Base-by-base conservation (phyloP, 2,888 invertebrate species). In the Dorcus parallelipipedus region DNA sequence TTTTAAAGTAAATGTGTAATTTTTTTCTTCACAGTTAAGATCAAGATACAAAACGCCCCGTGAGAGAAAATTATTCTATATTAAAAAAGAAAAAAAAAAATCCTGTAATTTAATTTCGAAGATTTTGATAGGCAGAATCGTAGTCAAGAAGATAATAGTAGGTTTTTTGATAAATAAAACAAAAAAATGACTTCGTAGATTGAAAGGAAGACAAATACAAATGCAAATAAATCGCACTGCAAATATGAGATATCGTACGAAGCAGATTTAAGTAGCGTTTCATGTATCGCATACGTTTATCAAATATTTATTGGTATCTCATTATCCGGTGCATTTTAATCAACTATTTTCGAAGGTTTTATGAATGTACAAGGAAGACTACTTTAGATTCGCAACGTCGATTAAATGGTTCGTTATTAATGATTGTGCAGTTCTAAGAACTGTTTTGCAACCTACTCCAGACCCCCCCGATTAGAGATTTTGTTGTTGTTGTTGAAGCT, bases 231-330 rank as follows among this genome's bases (percentile, higher is more conserved):
- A 20, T 23, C 20, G 45, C 45, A 17, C 20, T 45, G 45, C 20
- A 45, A 23, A 45, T 45, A 42, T 14, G 42, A 42, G 42, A 42
- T 42, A 45, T 17, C 45, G 45, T 23, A 20, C 7, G 23, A 23
- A 45, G 45, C 23, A 74, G 76, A 74, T 76, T 77, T 76, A 76
- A 77, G 77, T 77, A 77, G 76, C 76, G 69, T 76, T 76, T 74
- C 76, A 70, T 77, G 77, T 76, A 76, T 75, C 72, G 69, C 68
- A 33, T 33, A 68, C 66, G 68, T 73, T 76, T 77, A 77, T 77
- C 77, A 76, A 74, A 76, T 76, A 76, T 77, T 77, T 76, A 77
- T 76, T 76, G 75, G 74, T 72, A 77, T 76, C 75, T 73, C 69
- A 72, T 76, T 76, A 75, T 76, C 76, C 58, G 72, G 51, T 49